Base-by-base conservation (phyloP, 64 coral and sea anemone genomes). In the Montipora capricornis region DNA sequence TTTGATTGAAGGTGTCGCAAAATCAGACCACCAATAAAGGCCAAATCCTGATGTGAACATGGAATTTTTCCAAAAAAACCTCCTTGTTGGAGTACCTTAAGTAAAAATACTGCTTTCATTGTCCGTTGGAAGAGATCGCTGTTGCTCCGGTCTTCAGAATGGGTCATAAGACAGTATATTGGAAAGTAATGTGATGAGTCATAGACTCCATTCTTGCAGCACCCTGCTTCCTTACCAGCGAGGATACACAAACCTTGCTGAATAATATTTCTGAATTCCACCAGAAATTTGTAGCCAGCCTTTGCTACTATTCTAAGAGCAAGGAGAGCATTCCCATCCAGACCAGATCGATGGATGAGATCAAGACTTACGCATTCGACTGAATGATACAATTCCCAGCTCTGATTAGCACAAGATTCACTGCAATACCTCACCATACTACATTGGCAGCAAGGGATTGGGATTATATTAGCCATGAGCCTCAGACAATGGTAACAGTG, bases 101-200 rank as follows among this genome's bases (percentile, higher is more conserved):
- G 75, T 13, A 99, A 52, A 69, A 96, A 92, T 4, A 99, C 77
- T 20, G 97, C 95, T 14, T 62, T 92, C 10, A 99, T 52, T 8
- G 95, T 92, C n/a, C 97, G 97, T 44, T 57, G 84, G 73, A 99
- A 99, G 55, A 99, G 87, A 78, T 99, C 97, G 48, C 92, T 87
- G 7, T 69, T 62, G 47, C 76, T 89, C 67, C 97, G 87, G 55
- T 96, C 97, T 55, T 84, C 73, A 22, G 95, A 81, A 76, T 99
- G 97, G 8, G 94, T 88, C 22, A 99, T 89, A 82, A 99, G 91
- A 67, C 94, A 80, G 47, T 96, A 96, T 55, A 99, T 99, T 68
- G 95, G 73, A 5, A 75, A 60, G 74, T 99, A 99, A 16, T 87
- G 74, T 14, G 78, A 88, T 89, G 95, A 85, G 24, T 88, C 73